Evolutionary conservation across 2,888 invertebrate genomes (phyloP), one percentile per base, ranked within the genome.

Genomic region (Pedicia rivosa): DNA sequence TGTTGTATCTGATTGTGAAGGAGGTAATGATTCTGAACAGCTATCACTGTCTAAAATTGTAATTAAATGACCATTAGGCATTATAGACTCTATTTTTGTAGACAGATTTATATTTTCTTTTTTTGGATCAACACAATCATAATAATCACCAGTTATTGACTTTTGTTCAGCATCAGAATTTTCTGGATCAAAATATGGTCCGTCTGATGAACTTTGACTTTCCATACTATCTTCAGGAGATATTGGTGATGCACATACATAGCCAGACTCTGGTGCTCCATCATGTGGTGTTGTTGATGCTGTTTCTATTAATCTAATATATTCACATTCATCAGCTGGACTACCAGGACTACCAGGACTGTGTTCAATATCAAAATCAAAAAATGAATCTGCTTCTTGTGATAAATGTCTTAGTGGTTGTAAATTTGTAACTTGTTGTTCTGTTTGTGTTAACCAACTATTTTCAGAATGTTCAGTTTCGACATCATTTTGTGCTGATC

Each of bases 361-460:
- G 9, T 72, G 64, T 46, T 73, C 72, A 46, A 72, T 63, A 48
- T 71, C 72, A 46, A 74, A 72, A 55, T 76, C 74, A 50, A 72
- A 70, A 50, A 68, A 75, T 5, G 72, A 67, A 47, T 75, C 74
- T 32, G 68, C 55, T 30, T 67, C 68, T 12, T 47, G 5, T 50
- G 47, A 26, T 55, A 55, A 53, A 48, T 63, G 49, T 51, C 59
- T 61, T 38, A 65, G 57, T 1, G 68, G 66, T 42, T 72, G 70
- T 26, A 57, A 49, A 47, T 62, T 63, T 16, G 65, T 63, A 7
- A 66, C 56, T 58, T 58, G 15, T 50, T 57, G 37, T 46, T 53
- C 51, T 41, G 50, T 54, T 41, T 55, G 42, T 42, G 56, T 48
- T 14, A 62, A 47, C 56, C 64, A 59, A 34, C 59, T 57, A 40